A percentile compares a stretch with the other conserved stretches of the same genome.
phyloP scores from a whole-genome alignment of 2,888 invertebrate genomes.

The Pterostichus madidus region DNA sequence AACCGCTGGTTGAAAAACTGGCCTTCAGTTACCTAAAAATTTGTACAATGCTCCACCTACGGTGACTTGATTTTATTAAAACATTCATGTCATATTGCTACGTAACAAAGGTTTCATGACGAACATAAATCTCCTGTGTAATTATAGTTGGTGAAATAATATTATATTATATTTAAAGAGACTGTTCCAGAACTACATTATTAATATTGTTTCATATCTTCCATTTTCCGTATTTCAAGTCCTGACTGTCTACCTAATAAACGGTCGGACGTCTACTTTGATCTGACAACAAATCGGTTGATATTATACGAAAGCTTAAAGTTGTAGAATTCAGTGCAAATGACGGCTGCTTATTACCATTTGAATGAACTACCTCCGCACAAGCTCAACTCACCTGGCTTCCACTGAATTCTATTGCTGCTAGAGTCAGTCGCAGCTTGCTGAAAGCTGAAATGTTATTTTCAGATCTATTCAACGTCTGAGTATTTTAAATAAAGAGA shows the following conservation, averaged over 20 bases:
- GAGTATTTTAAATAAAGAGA: no score
- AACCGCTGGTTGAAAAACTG: no score
- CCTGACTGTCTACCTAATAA: neutral
- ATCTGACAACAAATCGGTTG: conserved; percentile 50
- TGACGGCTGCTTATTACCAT: conserved; percentile 46
- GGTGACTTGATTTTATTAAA: no score
- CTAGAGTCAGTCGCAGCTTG: neutral
- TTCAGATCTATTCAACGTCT: neutral
- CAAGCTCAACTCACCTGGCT: conserved; percentile 7
- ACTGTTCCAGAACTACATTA: no score
- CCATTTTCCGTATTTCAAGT: conserved; percentile 3
- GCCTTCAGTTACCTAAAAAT: no score
- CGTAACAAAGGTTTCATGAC: no score
- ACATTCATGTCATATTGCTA: no score
- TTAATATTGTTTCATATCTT: conserved; percentile 13
- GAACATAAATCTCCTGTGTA: no score
- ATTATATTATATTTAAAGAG: no score
- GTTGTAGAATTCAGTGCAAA: conserved; percentile 43
- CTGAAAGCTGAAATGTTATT: neutral
- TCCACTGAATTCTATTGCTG: neutral
- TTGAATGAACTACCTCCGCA: conserved; percentile 37
- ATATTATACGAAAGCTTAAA: conserved; percentile 42
- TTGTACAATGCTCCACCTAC: no score
- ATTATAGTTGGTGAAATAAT: no score
- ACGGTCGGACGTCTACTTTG: conserved; percentile 29